phyloP scores from a whole-genome alignment of 2,888 invertebrate genomes.

The Troides helena region DNA sequence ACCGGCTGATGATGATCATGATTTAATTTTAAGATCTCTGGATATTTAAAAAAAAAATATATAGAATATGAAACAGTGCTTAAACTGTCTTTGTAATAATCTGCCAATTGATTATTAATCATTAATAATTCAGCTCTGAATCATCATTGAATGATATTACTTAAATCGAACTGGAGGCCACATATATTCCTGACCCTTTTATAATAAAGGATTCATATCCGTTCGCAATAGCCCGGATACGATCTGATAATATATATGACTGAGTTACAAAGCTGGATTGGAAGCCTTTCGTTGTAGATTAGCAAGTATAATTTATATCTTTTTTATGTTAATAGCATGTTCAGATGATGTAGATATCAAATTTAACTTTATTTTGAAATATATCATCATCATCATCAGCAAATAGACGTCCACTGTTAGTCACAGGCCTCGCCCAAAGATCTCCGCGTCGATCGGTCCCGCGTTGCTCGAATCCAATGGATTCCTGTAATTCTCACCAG shows the following conservation, averaged over 20 bases:
- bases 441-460: too few species aligned
- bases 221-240: background rate
- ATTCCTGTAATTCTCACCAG: too few species aligned
- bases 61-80: too few species aligned
- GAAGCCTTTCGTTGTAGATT: conserved; percentile 7
- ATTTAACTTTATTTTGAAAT: conserved; percentile 10
- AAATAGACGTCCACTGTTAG: background rate
- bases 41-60: too few species aligned
- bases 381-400: conserved; percentile 12
- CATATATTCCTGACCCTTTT: background rate
- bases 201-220: background rate
- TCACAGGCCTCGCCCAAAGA: too few species aligned
- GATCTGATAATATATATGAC: conserved; percentile 4
- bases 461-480: too few species aligned
- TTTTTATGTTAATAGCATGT: conserved; percentile 25
- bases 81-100: too few species aligned
- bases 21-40: too few species aligned
- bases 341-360: conserved; percentile 16
- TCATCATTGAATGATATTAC: background rate
- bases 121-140: background rate
- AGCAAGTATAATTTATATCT: conserved; percentile 27
- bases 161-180: background rate
- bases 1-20: too few species aligned
- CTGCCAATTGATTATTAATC: background rate
- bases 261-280: conserved; percentile 11